Evolutionary conservation across 1,140 invertebrate genomes (phyloP).

Genomic region (Alviniconcha marisindica): DNA sequence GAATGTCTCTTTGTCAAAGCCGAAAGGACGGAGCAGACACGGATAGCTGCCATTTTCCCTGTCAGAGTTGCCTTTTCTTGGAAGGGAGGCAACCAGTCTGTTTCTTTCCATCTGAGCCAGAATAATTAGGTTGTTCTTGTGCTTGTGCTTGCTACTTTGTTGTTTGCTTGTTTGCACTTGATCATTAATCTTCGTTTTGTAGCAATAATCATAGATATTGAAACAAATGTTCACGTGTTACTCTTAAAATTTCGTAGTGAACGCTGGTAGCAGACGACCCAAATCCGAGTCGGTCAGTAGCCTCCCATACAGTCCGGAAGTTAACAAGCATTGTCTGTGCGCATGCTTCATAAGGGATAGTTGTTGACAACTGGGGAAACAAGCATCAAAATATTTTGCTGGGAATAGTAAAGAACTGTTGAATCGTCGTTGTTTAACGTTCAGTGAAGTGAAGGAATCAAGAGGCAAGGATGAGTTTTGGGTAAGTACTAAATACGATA

Average conservation of each 20-base stretch:
- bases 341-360: slow-evolving; percentile 24
- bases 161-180: no score
- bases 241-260: no score
- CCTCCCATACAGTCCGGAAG: not conserved
- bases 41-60: not conserved
- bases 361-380: slow-evolving; percentile 37
- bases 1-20: not conserved
- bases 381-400: not conserved
- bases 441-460: not conserved
- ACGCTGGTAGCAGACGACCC: not conserved
- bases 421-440: not conserved
- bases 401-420: not conserved
- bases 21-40: not conserved
- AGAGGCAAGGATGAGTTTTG: slow-evolving; percentile 17
- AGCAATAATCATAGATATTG: no score
- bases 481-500: not conserved
- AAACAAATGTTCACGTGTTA: no score
- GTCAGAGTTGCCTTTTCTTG: not conserved
- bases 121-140: no score
- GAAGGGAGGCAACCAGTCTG: no score
- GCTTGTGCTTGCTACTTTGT: no score
- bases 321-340: not conserved
- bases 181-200: no score
- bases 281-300: not conserved
- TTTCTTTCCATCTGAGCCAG: no score